Base-by-base conservation (phyloP, 2,888 invertebrate species). In the Lordiphosa andalusiaca region DNA sequence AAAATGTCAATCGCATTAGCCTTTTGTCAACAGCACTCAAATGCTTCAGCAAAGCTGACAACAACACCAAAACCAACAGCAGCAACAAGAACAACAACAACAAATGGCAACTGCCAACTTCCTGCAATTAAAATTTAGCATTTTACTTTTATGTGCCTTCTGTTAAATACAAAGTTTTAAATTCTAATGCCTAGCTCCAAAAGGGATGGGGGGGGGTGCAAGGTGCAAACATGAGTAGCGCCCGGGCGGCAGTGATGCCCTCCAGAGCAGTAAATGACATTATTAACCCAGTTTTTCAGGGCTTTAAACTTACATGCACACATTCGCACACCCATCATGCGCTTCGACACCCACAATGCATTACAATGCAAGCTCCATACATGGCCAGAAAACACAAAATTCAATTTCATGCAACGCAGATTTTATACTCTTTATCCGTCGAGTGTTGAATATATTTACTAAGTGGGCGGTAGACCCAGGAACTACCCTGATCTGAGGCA, bases 211-310 rank as follows among this genome's bases (percentile, higher is more conserved):
- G 7, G 33, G 19, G 12, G 7, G 36, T 41, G 16, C n/a, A 25
- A 38, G 38, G 23, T 16, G 25, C 12, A 6, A 5, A 16, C 10
- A 21, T 23, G 9, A 10, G 36, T 5, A 10, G 36, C 30, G 40
- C 16, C 16, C 16, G 39, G 37, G 30, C 37, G 30, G 13, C 5
- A 10, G 30, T 59, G 53, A 38, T 53, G 63, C 58, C 61, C 74
- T 68, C 41, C 21, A 62, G 83, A 71, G 74, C 84, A 81, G 80
- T 64, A 76, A 83, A 83, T 83, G 76, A 69, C 78, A 84, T 84
- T 77, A 84, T 77, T 82, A 84, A 84, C 77, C 73, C 58, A 77
- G 82, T 78, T 81, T 77, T 77, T 50, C 53, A 49, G 47, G 59
- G 69, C 71, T 76, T 73, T 67, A 60, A 47, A 61, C 53, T 60